Base-by-base conservation (phyloP, 2,113 vertebrate species). In the Trinectes maculatus region DNA sequence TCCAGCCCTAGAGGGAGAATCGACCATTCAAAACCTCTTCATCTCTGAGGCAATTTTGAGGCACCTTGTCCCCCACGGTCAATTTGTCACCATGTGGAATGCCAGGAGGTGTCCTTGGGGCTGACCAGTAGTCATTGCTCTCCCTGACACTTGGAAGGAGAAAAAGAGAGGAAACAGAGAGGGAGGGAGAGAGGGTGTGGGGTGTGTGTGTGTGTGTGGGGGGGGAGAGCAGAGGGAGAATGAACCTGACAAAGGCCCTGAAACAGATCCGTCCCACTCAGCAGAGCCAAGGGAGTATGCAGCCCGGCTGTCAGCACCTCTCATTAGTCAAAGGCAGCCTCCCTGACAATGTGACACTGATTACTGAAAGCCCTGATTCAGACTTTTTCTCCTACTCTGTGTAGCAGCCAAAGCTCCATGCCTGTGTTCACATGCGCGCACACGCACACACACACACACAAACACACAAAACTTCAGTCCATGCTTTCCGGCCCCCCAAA, bases 291-390 rank as follows among this genome's bases (percentile, higher is more conserved):
- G 91, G 87, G 88, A 89, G 83, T 81, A 74, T 85, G 83, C 85
- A 80, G 87, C 85, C 83, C 63, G 87, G 76, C 89, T 91, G 92
- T 93, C 92, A 92, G 89, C 91, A 87, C 78, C 84, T 86, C 92
- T 92, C 92, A 93, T 93, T 93, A 92, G 91, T 93, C 91, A 92
- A 90, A 89, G 84, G 80, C 87, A 77, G 85, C 85, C 86, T 89
- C 78, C 73, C 88, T 86, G 88, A 89, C 91, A 92, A 92, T 90
- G 86, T 91, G 90, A 91, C 91, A 91, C 90, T 87, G 86, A 92
- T 91, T 91, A 90, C 86, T 82, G 79, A 89, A 91, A 89, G 82
- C 76, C 88, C 89, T 90, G 87, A 91, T 88, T 90, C 89, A 89
- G 90, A 87, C 84, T 82, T 88, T 89, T 85, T 87, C 82, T 73